Percentiles rank a stretch among this genome's conserved stretches.
These are phyloP conservation scores for Catostylus mosaicus DNA, from an alignment of 30 jellyfish, hydroid and myxozoan species.

Conservation along the genomic window DNA sequence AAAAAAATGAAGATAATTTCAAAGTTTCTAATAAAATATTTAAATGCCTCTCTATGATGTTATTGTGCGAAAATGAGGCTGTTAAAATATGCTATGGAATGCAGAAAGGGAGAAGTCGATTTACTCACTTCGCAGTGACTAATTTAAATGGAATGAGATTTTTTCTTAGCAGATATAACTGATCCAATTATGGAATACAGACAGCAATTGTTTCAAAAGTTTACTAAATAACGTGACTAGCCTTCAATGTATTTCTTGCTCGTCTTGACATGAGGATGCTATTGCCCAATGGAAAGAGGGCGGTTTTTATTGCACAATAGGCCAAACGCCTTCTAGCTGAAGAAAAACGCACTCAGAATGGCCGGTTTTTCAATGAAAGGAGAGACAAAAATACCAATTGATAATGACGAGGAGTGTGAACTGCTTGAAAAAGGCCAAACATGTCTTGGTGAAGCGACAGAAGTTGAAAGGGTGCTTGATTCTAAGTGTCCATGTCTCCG, in stretches of 20 bases:
- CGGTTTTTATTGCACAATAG: neutral
- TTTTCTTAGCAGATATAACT: too few relatives aligned
- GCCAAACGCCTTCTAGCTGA: neutral
- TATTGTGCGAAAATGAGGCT: neutral
- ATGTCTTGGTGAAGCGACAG: constrained; percentile 90
- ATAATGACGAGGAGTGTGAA: constrained; percentile 28
- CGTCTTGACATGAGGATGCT: neutral
- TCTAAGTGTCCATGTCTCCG: constrained; percentile 83
- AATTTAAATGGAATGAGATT: too few relatives aligned
- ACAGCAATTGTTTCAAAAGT: neutral
- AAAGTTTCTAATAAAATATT: too few relatives aligned
- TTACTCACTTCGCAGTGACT: too few relatives aligned
- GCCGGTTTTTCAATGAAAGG: neutral
- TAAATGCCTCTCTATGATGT: too few relatives aligned
- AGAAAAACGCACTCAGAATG: neutral
- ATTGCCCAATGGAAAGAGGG: neutral
- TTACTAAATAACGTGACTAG: neutral
- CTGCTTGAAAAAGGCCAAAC: constrained; percentile 78
- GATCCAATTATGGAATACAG: neutral
- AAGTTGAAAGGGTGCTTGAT: constrained; percentile 86
- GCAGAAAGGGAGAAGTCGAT: neutral
- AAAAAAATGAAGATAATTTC: too few relatives aligned
- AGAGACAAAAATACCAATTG: constrained; percentile 1
- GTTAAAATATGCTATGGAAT: neutral
- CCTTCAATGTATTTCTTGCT: neutral